Base-by-base conservation (phyloP, 2,113 vertebrate species). In the Eublepharis macularius region DNA sequence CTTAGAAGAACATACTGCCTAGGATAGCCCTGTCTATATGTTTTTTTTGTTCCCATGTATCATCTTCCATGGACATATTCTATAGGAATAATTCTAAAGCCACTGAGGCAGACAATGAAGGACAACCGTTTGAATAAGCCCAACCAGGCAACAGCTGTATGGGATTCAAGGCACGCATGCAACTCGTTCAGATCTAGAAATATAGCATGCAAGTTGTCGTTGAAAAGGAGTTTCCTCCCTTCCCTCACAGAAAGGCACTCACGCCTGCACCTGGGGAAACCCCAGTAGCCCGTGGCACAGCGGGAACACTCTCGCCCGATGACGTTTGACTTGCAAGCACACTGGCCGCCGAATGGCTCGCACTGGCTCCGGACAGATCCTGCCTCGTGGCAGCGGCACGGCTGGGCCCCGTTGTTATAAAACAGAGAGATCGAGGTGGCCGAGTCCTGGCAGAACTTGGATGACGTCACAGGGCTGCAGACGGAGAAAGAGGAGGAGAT, bases 231-330 rank as follows among this genome's bases (percentile, higher is more conserved):
- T 6, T 47, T 0, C 10, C 47, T 47, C 72, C 43, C 14, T 21
- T 3, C 7, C 4, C 0, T 80, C 32, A 66, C 39, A 5, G 0
- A 0, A 29, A 39, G 26, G 47, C 19, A 97, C 99, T 98, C 96
- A 99, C 99, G 97, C 80, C 97, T 97, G 93, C 99, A 99, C 94
- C 88, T 96, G 89, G 99, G 99, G 93, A 99, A 99, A 32, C 98
- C 98, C 97, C 98, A 99, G 96, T 97, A 98, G 66, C 98, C 98
- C 0, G 98, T 99, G 92, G 98, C 97, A 0, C 98, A 99, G 94
- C 96, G 98, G 80, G 98, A 98, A 86, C 99, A 99, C 94, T 98
- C 96, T 2, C 98, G 96, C 69, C 99, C 99, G 2, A 99, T 99
- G 94, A 99, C 96, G 0, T 98, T 96, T 6, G 97, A 94, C 16